These are phyloP conservation scores for Synanthedon tipuliformis DNA, from an alignment of 2,888 invertebrate genomes.

Conservation along the genomic window DNA sequence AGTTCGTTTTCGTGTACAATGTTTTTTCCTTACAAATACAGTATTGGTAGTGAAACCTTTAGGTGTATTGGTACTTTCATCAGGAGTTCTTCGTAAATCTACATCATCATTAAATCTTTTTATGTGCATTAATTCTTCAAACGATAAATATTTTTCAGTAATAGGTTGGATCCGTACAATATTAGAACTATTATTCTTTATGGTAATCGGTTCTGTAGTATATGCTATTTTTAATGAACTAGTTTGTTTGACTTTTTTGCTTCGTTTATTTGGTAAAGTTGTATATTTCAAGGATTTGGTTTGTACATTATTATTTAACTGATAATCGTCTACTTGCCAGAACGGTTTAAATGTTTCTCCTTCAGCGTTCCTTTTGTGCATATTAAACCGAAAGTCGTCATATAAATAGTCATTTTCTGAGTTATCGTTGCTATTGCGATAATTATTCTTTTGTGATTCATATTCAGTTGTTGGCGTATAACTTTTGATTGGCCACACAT, in stretches of 20 bases:
- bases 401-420: constrained; percentile 21
- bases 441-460: not conserved
- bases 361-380: not conserved
- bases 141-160: constrained; percentile 57
- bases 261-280: constrained; percentile 28
- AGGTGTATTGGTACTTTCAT: not conserved
- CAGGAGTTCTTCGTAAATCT: constrained; percentile 20
- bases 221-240: constrained; percentile 9
- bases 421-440: constrained; percentile 13
- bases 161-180: constrained; percentile 14
- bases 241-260: constrained; percentile 20
- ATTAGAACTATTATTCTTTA: not conserved
- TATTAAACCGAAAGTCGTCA: constrained; percentile 12
- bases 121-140: constrained; percentile 55
- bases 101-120: constrained; percentile 33
- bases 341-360: constrained; percentile 29
- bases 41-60: constrained; percentile 34
- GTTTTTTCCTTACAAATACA: constrained; percentile 33
- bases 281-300: constrained; percentile 44
- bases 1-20: constrained; percentile 52
- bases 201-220: constrained; percentile 44
- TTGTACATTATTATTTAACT: constrained; percentile 20
- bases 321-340: constrained; percentile 42
- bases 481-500: not conserved
- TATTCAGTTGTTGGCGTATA: not conserved